Evolutionary conservation across 2,888 invertebrate species (phyloP).

Genomic region (Cephus sareptanus): DNA sequence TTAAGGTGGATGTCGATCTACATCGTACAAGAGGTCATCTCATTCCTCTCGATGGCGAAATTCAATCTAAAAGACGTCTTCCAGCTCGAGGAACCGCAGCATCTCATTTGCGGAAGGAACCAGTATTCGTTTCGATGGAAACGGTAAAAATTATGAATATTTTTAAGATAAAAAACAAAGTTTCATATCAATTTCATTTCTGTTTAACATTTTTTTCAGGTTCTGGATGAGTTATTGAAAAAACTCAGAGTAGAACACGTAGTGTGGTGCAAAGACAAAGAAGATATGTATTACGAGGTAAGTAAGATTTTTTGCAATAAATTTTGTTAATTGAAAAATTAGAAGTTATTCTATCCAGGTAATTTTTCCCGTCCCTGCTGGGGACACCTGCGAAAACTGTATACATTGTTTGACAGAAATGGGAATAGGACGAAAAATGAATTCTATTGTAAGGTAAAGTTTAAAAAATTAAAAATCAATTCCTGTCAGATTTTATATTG

Average conservation of each 20-base stretch:
- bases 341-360: slow-evolving; percentile 46
- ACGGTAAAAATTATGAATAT: slow-evolving; percentile 67
- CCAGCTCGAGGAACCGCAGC: slow-evolving; percentile 16
- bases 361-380: slow-evolving; percentile 76
- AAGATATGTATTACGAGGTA: slow-evolving; percentile 77
- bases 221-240: slow-evolving; percentile 74
- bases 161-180: slow-evolving; percentile 1
- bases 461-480: not conserved
- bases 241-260: slow-evolving; percentile 78
- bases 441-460: slow-evolving; percentile 77
- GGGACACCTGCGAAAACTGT: slow-evolving; percentile 79
- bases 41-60: slow-evolving; percentile 27
- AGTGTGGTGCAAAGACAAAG: slow-evolving; percentile 77
- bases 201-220: slow-evolving; percentile 61
- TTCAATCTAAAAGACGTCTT: slow-evolving; percentile 6
- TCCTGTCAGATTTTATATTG: not conserved
- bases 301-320: slow-evolving; percentile 3
- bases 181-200: not conserved
- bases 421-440: slow-evolving; percentile 76
- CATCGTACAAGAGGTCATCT: slow-evolving; percentile 47
- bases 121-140: slow-evolving; percentile 75
- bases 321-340: not conserved
- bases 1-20: slow-evolving; percentile 39
- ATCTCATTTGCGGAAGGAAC: slow-evolving; percentile 27
- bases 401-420: slow-evolving; percentile 79